Evolutionary conservation across 2,888 invertebrate species (phyloP).

Genomic region (Drosophila histrio): DNA sequence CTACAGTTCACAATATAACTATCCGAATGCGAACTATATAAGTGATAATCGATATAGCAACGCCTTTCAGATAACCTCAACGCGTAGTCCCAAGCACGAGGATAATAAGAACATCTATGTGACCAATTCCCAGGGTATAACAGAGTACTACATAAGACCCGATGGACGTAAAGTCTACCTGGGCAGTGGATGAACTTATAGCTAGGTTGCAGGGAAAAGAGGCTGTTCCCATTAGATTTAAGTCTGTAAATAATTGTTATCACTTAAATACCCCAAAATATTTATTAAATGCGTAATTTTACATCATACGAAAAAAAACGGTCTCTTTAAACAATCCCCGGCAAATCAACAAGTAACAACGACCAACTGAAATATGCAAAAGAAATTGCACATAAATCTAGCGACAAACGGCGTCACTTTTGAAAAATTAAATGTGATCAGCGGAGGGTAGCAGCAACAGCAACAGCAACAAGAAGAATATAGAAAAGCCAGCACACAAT

Average conservation of each 20-base stretch:
- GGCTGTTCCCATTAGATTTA: slow-evolving; percentile 47
- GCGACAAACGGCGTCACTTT: slow-evolving; percentile 57
- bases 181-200: slow-evolving; percentile 37
- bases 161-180: slow-evolving; percentile 81
- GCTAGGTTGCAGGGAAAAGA: slow-evolving; percentile 11
- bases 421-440: slow-evolving; percentile 74
- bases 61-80: slow-evolving; percentile 43
- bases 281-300: slow-evolving; percentile 57
- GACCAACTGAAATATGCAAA: slow-evolving; percentile 53
- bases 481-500: slow-evolving; percentile 46
- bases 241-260: slow-evolving; percentile 62
- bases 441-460: slow-evolving; percentile 25
- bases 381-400: slow-evolving; percentile 65
- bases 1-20: slow-evolving; percentile 54
- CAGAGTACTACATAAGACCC: slow-evolving; percentile 82
- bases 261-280: slow-evolving; percentile 41
- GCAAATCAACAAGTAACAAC: slow-evolving; percentile 61
- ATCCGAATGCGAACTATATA: slow-evolving; percentile 70
- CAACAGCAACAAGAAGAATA: slow-evolving; percentile 7
- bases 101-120: slow-evolving; percentile 82
- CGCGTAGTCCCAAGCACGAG: slow-evolving; percentile 52
- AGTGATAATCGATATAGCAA: slow-evolving; percentile 69
- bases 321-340: slow-evolving; percentile 24
- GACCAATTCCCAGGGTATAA: slow-evolving; percentile 80
- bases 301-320: slow-evolving; percentile 1